Conservation (phyloP, 2,113 vertebrate genomes). For the Cranoglanis bouderius region DNA sequence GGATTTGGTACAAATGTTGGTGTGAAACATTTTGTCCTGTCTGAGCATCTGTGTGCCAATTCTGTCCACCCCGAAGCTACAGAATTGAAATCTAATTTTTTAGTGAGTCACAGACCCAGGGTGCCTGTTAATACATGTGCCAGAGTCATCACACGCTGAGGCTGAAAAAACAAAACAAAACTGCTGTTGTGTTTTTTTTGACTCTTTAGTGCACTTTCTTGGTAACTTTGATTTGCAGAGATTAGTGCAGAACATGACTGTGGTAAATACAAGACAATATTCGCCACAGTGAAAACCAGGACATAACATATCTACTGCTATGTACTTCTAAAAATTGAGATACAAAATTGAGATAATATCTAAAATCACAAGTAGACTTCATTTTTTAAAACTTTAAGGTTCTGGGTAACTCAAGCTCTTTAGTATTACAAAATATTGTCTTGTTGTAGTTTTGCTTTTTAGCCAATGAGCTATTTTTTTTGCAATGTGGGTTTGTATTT, state of each 20-base stretch:
- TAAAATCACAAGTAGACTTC: neutral
- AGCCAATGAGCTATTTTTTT: neutral
- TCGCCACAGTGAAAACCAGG: too few relatives aligned
- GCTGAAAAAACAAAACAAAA: neutral
- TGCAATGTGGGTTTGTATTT: neutral
- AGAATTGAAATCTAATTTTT: neutral
- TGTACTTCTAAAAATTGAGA: too few relatives aligned
- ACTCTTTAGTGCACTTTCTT: neutral
- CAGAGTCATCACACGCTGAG: neutral
- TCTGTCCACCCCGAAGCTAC: neutral
- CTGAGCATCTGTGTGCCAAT: neutral
- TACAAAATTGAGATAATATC: neutral
- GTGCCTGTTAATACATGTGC: neutral
- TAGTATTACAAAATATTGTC: neutral
- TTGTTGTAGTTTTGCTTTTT: neutral
- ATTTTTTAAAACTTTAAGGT: neutral
- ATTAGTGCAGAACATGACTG: too few relatives aligned
- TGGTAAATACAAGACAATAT: too few relatives aligned
- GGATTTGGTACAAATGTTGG: neutral
- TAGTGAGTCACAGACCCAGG: neutral
- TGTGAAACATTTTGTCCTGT: neutral
- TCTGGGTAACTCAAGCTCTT: neutral
- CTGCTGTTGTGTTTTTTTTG: neutral
- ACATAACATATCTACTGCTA: neutral
- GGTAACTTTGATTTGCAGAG: too few relatives aligned